Percentiles rank a stretch among this genome's conserved stretches.
These are phyloP conservation scores for Chitala chitala DNA, from an alignment of 2,113 vertebrate species.

Conservation along the genomic window DNA sequence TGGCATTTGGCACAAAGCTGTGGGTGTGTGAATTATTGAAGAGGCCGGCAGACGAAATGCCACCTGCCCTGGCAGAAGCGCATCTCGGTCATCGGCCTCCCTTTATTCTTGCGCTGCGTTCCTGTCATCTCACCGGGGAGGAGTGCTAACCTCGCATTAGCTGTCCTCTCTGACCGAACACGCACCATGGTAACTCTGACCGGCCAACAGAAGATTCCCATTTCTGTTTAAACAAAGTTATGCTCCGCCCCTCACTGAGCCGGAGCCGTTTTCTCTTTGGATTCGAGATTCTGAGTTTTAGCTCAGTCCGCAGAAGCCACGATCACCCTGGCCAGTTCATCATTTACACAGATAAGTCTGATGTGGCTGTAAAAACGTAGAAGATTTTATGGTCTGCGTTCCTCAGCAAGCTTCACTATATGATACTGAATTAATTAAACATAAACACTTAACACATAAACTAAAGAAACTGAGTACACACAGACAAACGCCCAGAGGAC, in stretches of 20 bases:
- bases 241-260: constrained; percentile 39
- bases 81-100: constrained; percentile 33
- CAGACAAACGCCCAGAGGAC: too few species aligned
- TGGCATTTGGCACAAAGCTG: constrained; percentile 70
- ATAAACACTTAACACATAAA: too few species aligned
- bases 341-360: constrained; percentile 63
- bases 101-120: constrained; percentile 26
- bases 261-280: constrained; percentile 45
- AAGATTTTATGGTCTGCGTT: too few species aligned
- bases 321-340: constrained; percentile 38
- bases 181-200: constrained; percentile 37
- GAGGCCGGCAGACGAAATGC: constrained; percentile 68
- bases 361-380: too few species aligned
- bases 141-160: constrained; percentile 57
- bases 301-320: constrained; percentile 33
- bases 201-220: constrained; percentile 34
- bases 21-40: constrained; percentile 65
- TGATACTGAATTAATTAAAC: too few species aligned
- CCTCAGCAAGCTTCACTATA: too few species aligned
- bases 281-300: constrained; percentile 47
- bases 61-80: constrained; percentile 55
- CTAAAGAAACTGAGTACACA: too few species aligned
- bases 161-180: constrained; percentile 42
- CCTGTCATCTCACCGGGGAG: constrained; percentile 56
- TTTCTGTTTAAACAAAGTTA: constrained; percentile 40